A percentile compares a stretch with the other conserved stretches of the same genome.
Evolutionary conservation across 2,113 vertebrate species (phyloP).

Genomic region (Mixornis gularis): DNA sequence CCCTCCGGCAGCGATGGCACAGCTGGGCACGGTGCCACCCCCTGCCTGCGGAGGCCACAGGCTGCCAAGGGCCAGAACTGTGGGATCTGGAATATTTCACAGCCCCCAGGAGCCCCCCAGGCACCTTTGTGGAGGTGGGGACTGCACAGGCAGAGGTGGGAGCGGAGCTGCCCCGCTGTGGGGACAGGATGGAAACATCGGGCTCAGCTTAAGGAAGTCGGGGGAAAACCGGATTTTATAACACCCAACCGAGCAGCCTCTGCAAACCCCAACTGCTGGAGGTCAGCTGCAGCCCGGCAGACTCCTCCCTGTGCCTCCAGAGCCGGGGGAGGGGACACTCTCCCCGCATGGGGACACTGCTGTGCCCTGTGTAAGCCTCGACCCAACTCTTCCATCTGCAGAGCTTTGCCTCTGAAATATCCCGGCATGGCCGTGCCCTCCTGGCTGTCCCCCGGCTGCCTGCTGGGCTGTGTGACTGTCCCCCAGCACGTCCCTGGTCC

Average conservation of each 20-base stretch:
- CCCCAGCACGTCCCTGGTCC: background rate
- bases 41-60: background rate
- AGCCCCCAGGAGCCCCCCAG: background rate
- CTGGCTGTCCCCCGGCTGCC: background rate
- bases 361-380: background rate
- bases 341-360: background rate
- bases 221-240: background rate
- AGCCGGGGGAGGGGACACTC: background rate
- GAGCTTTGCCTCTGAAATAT: accelerated
- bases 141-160: background rate
- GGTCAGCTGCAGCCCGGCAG: background rate
- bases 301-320: background rate
- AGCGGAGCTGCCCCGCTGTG: background rate
- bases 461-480: background rate
- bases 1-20: background rate
- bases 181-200: background rate
- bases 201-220: background rate
- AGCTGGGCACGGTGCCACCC: background rate
- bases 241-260: background rate
- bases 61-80: background rate
- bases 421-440: background rate
- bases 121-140: background rate
- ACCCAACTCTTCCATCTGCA: accelerated
- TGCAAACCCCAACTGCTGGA: background rate
- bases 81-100: background rate